These are phyloP conservation scores for Oncorhynchus clarkii DNA, from an alignment of 2,113 vertebrate species.

Conservation along the genomic window DNA sequence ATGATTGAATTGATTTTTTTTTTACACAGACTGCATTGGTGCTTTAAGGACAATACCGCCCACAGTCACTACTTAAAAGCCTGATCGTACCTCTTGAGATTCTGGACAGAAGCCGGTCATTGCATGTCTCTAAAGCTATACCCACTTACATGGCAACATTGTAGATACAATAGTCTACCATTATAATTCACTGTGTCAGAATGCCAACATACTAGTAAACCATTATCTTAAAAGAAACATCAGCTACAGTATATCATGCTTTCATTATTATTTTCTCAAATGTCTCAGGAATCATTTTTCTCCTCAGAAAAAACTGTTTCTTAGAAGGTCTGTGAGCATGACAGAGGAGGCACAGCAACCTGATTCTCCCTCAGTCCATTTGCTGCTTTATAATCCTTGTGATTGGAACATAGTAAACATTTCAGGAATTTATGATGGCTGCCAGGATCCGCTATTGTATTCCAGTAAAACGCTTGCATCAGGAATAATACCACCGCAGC, in stretches of 20 bases:
- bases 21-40: no score
- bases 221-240: not conserved
- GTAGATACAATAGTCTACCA: no score
- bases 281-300: not conserved
- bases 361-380: constrained; percentile 27
- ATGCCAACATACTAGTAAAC: not conserved
- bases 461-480: constrained; percentile 28
- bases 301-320: not conserved
- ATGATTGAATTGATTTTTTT: no score
- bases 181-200: not conserved
- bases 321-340: not conserved
- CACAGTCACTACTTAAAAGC: no score
- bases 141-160: no score
- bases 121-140: no score
- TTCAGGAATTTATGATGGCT: constrained; percentile 36
- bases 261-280: not conserved
- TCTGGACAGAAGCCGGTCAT: no score
- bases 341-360: constrained; percentile 4
- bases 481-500: constrained; percentile 10
- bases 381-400: constrained; percentile 38
- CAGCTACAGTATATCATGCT: not conserved
- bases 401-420: constrained; percentile 27
- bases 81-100: no score
- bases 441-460: constrained; percentile 27
- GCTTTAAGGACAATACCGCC: no score